phyloP scores from a whole-genome alignment of 2,888 invertebrate species.

The Sabatieria punctata region DNA sequence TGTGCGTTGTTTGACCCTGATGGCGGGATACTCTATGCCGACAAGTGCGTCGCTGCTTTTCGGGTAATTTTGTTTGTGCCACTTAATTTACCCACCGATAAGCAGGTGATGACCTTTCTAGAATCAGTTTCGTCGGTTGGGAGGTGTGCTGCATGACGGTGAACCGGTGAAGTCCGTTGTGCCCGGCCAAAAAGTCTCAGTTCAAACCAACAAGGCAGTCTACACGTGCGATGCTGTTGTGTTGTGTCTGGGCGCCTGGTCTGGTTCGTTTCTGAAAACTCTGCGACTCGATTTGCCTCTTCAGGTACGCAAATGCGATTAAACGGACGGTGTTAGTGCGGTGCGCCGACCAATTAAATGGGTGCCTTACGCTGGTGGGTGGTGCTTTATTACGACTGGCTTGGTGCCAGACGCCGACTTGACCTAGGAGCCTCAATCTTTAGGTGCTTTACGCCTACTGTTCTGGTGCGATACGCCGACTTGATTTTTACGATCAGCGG shows the following conservation, averaged over 20 bases:
- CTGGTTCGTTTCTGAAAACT: constrained; percentile 17
- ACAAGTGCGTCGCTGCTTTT: constrained; percentile 15
- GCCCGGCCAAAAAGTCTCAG: constrained; percentile 18
- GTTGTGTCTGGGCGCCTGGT: constrained; percentile 29
- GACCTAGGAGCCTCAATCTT: too few relatives aligned
- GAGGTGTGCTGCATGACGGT: constrained; percentile 22
- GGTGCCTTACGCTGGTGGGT: too few relatives aligned
- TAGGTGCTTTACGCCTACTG: too few relatives aligned
- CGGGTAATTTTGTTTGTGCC: constrained; percentile 21
- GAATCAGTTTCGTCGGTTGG: constrained; percentile 18
- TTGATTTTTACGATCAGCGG: too few relatives aligned
- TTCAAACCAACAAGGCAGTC: constrained; percentile 13
- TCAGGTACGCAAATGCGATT: too few relatives aligned
- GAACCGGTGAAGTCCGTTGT: constrained; percentile 18
- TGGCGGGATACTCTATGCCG: constrained; percentile 12
- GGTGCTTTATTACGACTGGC: too few relatives aligned
- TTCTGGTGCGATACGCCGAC: too few relatives aligned
- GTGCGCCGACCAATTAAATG: too few relatives aligned
- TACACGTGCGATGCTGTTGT: constrained; percentile 23
- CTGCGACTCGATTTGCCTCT: constrained; percentile 27
- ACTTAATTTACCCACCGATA: not conserved
- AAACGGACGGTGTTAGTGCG: too few relatives aligned
- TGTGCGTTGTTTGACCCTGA: constrained; percentile 9
- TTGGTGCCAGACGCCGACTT: too few relatives aligned
- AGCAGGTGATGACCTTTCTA: too few relatives aligned